Evolutionary conservation across 1,140 invertebrate species (phyloP).

Genomic region (Bactericera cockerelli): DNA sequence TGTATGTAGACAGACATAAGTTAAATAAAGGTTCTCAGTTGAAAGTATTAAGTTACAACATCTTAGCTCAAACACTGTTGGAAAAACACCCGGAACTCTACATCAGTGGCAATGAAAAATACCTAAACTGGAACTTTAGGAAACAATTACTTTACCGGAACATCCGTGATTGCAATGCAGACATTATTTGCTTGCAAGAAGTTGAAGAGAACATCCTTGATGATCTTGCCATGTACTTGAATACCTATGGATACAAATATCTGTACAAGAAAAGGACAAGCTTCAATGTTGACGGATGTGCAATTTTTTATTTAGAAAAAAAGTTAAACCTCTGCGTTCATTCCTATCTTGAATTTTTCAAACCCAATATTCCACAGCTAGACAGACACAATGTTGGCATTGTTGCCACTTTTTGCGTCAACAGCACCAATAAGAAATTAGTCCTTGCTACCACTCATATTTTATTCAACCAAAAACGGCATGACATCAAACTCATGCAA

Average conservation of each 20-base stretch:
- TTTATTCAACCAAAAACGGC: constrained; percentile 76
- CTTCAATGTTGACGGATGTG: constrained; percentile 59
- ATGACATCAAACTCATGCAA: constrained; percentile 80
- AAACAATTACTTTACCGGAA: constrained; percentile 50
- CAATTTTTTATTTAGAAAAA: constrained; percentile 54
- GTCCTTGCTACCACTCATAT: constrained; percentile 85
- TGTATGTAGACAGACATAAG: neutral
- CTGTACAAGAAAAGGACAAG: constrained; percentile 34
- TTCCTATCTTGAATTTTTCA: constrained; percentile 41
- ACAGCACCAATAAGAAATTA: constrained; percentile 35
- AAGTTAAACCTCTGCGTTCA: constrained; percentile 45
- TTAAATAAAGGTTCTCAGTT: neutral
- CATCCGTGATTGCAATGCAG: constrained; percentile 48
- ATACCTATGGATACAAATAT: constrained; percentile 25
- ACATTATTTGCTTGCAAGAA: constrained; percentile 77
- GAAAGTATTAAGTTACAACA: constrained; percentile 46
- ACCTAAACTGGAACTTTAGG: constrained; percentile 53
- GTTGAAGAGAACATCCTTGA: constrained; percentile 60
- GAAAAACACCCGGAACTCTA: constrained; percentile 62
- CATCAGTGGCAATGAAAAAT: constrained; percentile 35
- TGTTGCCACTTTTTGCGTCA: constrained; percentile 51
- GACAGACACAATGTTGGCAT: constrained; percentile 78
- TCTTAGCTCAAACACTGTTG: constrained; percentile 68
- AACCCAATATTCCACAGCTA: constrained; percentile 34
- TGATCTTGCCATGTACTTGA: constrained; percentile 37